These are phyloP conservation scores for Tachyglossus aculeatus DNA, from an alignment of 2,797 vertebrate genomes.

Conservation along the genomic window DNA sequence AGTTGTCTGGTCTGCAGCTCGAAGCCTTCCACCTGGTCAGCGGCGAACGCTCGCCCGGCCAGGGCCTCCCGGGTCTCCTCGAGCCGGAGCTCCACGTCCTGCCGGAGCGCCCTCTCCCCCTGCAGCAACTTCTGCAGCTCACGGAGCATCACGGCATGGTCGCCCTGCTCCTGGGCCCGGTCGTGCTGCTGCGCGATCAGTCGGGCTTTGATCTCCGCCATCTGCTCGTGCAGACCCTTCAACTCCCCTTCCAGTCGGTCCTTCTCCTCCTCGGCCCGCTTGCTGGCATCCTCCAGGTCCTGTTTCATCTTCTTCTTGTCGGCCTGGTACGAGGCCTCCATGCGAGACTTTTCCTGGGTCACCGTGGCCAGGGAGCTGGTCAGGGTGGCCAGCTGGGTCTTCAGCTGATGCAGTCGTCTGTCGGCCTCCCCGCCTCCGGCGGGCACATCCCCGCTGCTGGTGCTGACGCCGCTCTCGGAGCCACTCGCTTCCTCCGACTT, in stretches of 20 bases:
- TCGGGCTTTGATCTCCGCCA: conserved; percentile 86
- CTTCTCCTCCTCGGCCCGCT: conserved; percentile 64
- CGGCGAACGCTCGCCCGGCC: conserved; percentile 63
- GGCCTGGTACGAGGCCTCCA: conserved; percentile 92
- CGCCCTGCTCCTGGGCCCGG: conserved; percentile 85
- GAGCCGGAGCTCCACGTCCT: conserved; percentile 82
- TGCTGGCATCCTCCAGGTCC: conserved; percentile 82
- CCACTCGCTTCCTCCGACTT: conserved; percentile 70
- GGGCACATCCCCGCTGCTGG: conserved; percentile 65
- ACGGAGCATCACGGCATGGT: conserved; percentile 88
- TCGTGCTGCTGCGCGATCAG: conserved; percentile 91
- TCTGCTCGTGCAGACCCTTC: conserved; percentile 76
- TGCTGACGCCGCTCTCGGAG: conserved; percentile 75
- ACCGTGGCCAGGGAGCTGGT: conserved; percentile 88
- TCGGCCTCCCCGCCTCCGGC: conserved; percentile 67
- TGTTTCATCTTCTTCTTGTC: conserved; percentile 90
- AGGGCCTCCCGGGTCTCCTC: conserved; percentile 78
- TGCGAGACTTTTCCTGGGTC: conserved; percentile 92
- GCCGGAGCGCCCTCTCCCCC: conserved; percentile 82
- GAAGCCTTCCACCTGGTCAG: conserved; percentile 72
- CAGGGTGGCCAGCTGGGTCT: conserved; percentile 86
- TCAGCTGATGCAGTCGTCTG: conserved; percentile 79
- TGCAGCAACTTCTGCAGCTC: conserved; percentile 92
- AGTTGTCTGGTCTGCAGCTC: conserved; percentile 77
- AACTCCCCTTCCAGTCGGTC: conserved; percentile 74